Base-by-base conservation (phyloP, 2,888 invertebrate genomes). In the Merodon equestris region DNA sequence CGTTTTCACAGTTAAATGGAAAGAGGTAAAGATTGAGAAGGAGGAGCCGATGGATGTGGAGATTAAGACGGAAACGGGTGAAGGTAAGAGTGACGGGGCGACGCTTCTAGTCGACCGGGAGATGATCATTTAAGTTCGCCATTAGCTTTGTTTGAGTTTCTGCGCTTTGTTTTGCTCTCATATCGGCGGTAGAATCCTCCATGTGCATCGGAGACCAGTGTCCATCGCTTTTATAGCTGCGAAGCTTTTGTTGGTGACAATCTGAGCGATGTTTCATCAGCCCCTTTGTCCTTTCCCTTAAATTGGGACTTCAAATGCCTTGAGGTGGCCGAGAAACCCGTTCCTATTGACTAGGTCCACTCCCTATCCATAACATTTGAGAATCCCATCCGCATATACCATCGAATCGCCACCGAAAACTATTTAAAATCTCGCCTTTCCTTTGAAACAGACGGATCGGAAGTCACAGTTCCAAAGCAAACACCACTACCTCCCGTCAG, bases 1-100 rank as follows among this genome's bases (percentile, higher is more conserved):
- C 19, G 61, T 63, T 67, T 73, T 73, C 57, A 48, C 77, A 77
- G 77, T 67, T 53, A 77, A 77, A 63, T 73, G 77, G 77, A 77
- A 73, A 77, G 77, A 73, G 42, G 61, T 77, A 47, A 77, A 68
- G 18, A 47, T 73, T 68, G 77, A 73, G 34, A 73, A 63, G 50
- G 66, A 71, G 38, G 72, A 61, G n/a, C 50, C 63, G 17, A 53
- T 47, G 50, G 51, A 50, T 4, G 17, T 36, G 53, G 57, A 61
- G 34, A 12, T 68, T 1, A 67, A 68, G 40, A 27, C 17, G 12
- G 73, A 67, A 19, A 7, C 44, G 9, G 38, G 12, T 19, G 72
- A 61, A 77, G 77, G 77, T 73, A 77, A 77, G 77, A 64, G 47
- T 36, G 51, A 10, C 10, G 12, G 40, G 27, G 19, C 27, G 42